Conservation (phyloP, 2,797 vertebrate genomes). For the Limosa lapponica region DNA sequence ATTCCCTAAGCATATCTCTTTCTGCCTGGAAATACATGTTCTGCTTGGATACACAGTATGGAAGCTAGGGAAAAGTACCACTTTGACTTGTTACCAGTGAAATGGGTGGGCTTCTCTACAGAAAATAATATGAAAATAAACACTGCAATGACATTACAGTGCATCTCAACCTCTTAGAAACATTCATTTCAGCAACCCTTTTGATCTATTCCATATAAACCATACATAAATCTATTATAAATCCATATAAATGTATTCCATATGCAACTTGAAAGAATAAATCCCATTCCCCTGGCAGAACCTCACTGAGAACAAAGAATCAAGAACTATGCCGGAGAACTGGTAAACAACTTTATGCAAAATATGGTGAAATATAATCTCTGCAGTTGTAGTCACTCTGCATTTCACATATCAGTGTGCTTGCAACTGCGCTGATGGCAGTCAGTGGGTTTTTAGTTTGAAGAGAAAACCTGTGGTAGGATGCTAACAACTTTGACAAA, state of each 20-base stretch:
- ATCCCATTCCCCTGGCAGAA: neutral
- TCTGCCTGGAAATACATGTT: neutral
- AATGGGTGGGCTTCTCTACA: neutral
- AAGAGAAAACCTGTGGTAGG: neutral
- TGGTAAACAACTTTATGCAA: neutral
- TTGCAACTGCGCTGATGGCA: neutral
- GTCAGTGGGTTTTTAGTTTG: neutral
- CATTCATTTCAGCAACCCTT: neutral
- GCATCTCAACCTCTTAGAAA: neutral
- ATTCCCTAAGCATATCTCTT: neutral
- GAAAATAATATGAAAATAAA: neutral
- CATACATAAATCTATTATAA: neutral
- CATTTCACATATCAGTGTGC: neutral
- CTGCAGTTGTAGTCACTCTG: neutral
- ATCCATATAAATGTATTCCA: neutral
- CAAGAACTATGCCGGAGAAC: neutral
- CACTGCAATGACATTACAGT: neutral
- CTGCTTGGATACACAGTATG: neutral
- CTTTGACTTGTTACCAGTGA: neutral
- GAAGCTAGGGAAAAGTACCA: neutral
- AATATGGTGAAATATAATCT: neutral
- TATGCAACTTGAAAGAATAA: neutral
- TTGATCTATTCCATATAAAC: neutral
- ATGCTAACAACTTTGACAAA: neutral
- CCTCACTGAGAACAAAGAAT: neutral